Base-by-base conservation (phyloP, 2,113 vertebrate species). In the Anoplopoma fimbria region DNA sequence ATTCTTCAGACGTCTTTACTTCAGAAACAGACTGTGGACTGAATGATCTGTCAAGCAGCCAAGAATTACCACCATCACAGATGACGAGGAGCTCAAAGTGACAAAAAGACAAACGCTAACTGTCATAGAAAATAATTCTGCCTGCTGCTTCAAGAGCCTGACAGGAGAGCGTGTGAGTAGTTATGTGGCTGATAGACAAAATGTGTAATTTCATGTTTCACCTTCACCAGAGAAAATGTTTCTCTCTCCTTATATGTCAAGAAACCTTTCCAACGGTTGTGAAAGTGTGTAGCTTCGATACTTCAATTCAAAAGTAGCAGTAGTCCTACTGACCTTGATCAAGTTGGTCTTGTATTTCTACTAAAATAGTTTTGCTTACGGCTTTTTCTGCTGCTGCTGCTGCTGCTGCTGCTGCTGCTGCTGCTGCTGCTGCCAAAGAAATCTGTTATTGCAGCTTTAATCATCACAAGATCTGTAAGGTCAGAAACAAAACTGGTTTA, bases 61-160 rank as follows among this genome's bases (percentile, higher is more conserved):
- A 69, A 60, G 27, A 67, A 60, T 47, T 33, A 61, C 13, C 17
- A 2, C 62, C 4, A 36, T 53, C 33, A 65, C 36, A 25, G 63
- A 67, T 34, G 51, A 58, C n/a, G 40, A 60, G 53, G 53, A 78
- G 38, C 38, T 78, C 29, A 69, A 69, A 34, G 38, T 47, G 38
- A 69, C 25, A 13, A n/a, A 67, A 42, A 63, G 71, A 75, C 57
- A 69, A 64, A 36, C 27, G 72, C 47, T 13, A 74, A 33, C 51
- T 69, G 55, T 36, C 15, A 19, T 15, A 25, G 29, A 49, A 21
- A 78, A 69, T 27, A 17, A 68, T 12, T 67, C 49, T 40, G 34
- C 53, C 53, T 4, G n/a, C 49, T 33, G 55, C 55, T 49, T 47
- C 27, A 34, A 23, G 55, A 78, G 21, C 29, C 64, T 49, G 55